Evolutionary conservation across 2,797 vertebrate genomes (phyloP).

Genomic region (Pogonophryne albipinna): DNA sequence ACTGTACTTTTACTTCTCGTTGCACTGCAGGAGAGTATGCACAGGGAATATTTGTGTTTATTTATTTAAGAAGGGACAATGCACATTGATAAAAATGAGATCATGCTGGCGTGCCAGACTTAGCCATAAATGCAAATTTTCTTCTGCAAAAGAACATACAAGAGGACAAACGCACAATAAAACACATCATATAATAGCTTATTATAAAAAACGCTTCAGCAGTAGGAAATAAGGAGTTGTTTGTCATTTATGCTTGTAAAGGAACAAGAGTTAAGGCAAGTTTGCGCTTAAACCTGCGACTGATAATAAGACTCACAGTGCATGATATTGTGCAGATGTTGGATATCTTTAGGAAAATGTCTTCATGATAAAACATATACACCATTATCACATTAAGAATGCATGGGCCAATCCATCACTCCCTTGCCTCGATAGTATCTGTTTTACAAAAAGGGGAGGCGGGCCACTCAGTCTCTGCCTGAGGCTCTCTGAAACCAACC

Average conservation of each 20-base stretch:
- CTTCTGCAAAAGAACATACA: too few species aligned
- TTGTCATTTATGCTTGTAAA: conserved; percentile 49
- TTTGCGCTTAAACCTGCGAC: conserved; percentile 61
- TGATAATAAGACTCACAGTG: conserved; percentile 53
- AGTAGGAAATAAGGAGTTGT: conserved; percentile 58
- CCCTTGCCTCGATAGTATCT: conserved; percentile 54
- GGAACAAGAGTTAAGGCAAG: conserved; percentile 56
- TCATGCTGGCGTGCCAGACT: too few species aligned
- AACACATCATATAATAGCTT: not conserved
- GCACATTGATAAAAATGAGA: too few species aligned
- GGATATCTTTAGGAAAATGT: conserved; percentile 49
- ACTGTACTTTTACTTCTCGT: conserved; percentile 9
- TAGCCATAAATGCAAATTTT: too few species aligned
- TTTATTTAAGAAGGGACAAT: too few species aligned
- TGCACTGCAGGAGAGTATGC: conserved; percentile 1
- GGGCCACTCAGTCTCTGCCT: conserved; percentile 39
- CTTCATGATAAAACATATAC: conserved; percentile 37
- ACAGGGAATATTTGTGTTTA: conserved; percentile 14
- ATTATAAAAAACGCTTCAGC: conserved; percentile 35
- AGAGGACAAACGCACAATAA: too few species aligned
- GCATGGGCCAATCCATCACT: conserved; percentile 27
- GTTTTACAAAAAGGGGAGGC: conserved; percentile 39
- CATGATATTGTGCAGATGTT: conserved; percentile 50
- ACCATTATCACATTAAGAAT: conserved; percentile 38
- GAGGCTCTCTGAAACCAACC: conserved; percentile 60